phyloP scores from a whole-genome alignment of 2,113 vertebrate species.

The Prolemur simus region DNA sequence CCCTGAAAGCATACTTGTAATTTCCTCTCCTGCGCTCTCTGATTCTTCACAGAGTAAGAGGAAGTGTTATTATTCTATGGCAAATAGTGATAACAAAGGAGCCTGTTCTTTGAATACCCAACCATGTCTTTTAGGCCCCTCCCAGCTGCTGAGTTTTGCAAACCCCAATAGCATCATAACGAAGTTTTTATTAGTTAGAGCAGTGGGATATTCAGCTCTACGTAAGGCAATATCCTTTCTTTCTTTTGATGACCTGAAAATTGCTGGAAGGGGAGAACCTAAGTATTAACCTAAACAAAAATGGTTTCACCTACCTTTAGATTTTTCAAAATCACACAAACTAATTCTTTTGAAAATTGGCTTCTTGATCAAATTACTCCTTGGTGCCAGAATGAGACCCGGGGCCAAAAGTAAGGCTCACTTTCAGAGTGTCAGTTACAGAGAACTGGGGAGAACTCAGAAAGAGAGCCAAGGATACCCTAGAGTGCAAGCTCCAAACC shows the following conservation, averaged over 20 bases:
- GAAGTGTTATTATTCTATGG: constrained; percentile 65
- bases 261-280: not conserved
- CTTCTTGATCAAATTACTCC: not conserved
- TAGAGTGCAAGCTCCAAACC: not conserved
- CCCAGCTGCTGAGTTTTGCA: not conserved
- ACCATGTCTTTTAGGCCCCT: not conserved
- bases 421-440: not conserved
- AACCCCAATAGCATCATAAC: not conserved
- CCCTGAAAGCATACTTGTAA: not conserved
- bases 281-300: not conserved
- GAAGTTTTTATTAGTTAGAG: not conserved
- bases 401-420: not conserved
- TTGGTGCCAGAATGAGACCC: not conserved
- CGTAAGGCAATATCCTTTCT: not conserved
- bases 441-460: not conserved
- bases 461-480: not conserved
- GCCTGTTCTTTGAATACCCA: constrained; percentile 44
- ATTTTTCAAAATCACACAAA: not conserved
- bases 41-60: constrained; percentile 31
- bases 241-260: constrained; percentile 8
- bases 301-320: not conserved
- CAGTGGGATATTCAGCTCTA: not conserved
- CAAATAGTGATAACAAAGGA: constrained; percentile 55
- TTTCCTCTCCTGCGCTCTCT: constrained; percentile 64
- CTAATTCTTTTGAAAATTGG: not conserved